Percentiles rank a stretch among this genome's conserved stretches.
These are phyloP conservation scores for Megalopta genalis DNA, from an alignment of 1,140 invertebrate genomes.

Conservation along the genomic window DNA sequence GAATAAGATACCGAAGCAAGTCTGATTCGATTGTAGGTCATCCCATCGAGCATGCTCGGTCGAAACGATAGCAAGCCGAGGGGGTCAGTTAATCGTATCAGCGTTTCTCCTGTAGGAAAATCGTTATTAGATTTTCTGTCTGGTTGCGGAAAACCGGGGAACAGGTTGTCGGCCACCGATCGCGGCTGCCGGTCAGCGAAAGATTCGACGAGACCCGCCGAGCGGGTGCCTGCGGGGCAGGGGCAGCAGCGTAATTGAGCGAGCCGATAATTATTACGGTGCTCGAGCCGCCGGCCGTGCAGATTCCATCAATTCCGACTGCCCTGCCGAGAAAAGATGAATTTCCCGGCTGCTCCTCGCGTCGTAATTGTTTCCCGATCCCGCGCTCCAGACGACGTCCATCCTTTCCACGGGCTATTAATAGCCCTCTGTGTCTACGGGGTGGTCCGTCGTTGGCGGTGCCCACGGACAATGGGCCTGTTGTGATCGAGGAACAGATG, in stretches of 20 bases:
- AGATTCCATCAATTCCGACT: slow-evolving; percentile 42
- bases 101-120: slow-evolving; percentile 10
- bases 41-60: background rate
- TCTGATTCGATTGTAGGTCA: no score
- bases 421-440: no score
- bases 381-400: no score
- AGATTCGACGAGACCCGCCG: slow-evolving; percentile 55
- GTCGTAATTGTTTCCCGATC: no score
- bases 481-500: no score
- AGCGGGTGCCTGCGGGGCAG: slow-evolving; percentile 29
- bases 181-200: slow-evolving; percentile 11
- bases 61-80: background rate
- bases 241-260: slow-evolving; percentile 57
- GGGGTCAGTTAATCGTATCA: background rate
- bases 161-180: slow-evolving; percentile 17
- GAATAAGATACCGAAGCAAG: no score
- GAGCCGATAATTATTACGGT: slow-evolving; percentile 62
- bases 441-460: no score
- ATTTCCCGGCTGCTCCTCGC: no score
- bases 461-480: no score
- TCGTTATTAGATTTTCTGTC: slow-evolving; percentile 22
- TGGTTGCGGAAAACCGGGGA: slow-evolving; percentile 19
- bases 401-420: no score
- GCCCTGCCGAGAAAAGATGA: no score
- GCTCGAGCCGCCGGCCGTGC: slow-evolving; percentile 23